phyloP scores from a whole-genome alignment of 1,140 invertebrate species.

The Coptotermes formosanus region DNA sequence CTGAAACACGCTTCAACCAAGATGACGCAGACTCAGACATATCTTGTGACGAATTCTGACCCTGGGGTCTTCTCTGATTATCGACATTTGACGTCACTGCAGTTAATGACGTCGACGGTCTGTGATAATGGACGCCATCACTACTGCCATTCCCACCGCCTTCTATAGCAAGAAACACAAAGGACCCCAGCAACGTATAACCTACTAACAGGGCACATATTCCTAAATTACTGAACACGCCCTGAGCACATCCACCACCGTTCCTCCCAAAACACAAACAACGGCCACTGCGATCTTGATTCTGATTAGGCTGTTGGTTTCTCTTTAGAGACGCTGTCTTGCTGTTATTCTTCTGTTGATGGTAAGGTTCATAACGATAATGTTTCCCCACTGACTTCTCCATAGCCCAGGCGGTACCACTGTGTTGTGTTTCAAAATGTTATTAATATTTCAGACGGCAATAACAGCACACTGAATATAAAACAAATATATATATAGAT shows the following conservation, averaged over 20 bases:
- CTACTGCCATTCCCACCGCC: conserved; percentile 25
- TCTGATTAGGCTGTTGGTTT: neutral
- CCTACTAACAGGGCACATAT: conserved; percentile 83
- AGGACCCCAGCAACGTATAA: conserved; percentile 87
- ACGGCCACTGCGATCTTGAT: neutral
- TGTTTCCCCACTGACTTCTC: neutral
- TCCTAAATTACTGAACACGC: conserved; percentile 53
- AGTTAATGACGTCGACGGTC: neutral
- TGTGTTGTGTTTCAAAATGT: neutral
- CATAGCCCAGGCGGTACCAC: neutral
- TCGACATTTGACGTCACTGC: neutral
- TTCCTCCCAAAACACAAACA: conserved; percentile 9
- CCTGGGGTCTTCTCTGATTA: neutral
- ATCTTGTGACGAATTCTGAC: neutral
- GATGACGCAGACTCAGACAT: conserved; percentile 42
- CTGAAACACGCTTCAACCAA: conserved; percentile 50
- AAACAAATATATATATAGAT: too few relatives aligned
- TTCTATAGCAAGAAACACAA: conserved; percentile 89
- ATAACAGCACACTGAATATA: too few relatives aligned
- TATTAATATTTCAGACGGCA: neutral
- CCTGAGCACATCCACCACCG: neutral
- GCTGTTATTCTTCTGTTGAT: conserved; percentile 3
- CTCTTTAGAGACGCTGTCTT: conserved; percentile 4
- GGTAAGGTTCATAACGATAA: neutral
- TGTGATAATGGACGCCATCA: neutral